Evolutionary conservation across 2,113 vertebrate genomes (phyloP).

Genomic region (Lagopus muta): DNA sequence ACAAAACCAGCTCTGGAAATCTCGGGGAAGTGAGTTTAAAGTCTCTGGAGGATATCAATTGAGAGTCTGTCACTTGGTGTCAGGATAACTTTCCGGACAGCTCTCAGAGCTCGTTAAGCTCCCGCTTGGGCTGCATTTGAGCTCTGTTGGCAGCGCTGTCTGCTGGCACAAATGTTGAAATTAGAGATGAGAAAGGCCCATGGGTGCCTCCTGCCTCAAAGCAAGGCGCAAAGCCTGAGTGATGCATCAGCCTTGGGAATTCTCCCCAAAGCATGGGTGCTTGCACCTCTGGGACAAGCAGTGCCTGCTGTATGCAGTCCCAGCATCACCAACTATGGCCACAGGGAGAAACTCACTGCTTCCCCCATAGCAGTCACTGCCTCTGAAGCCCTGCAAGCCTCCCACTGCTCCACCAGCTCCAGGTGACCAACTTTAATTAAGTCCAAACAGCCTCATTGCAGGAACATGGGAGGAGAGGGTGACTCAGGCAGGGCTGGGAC

Average conservation of each 20-base stretch:
- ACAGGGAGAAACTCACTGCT: background rate
- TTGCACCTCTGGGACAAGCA: background rate
- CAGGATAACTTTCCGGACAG: conserved; percentile 73
- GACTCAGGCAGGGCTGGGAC: conserved; percentile 38
- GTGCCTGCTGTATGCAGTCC: background rate
- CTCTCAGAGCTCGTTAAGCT: conserved; percentile 71
- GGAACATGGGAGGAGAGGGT: conserved; percentile 35
- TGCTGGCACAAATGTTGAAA: background rate
- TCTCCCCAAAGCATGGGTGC: background rate
- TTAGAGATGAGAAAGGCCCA: conserved; percentile 5
- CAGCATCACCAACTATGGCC: background rate
- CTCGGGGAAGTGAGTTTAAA: conserved; percentile 64
- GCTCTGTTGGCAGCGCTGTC: conserved; percentile 26
- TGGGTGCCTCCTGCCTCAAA: background rate
- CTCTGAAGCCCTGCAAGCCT: conserved; percentile 38
- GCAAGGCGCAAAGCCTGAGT: background rate
- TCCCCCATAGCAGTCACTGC: conserved; percentile 50
- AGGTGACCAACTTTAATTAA: conserved; percentile 65
- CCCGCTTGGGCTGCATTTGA: conserved; percentile 34
- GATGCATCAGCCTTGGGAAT: background rate
- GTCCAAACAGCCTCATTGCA: conserved; percentile 13
- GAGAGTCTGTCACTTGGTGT: conserved; percentile 75
- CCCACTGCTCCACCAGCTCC: conserved; percentile 46
- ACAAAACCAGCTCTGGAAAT: conserved; percentile 69
- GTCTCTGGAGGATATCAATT: conserved; percentile 72